These are phyloP conservation scores for Blastomussa wellsi DNA, from an alignment of 92 coral and sea anemone species.

Conservation along the genomic window DNA sequence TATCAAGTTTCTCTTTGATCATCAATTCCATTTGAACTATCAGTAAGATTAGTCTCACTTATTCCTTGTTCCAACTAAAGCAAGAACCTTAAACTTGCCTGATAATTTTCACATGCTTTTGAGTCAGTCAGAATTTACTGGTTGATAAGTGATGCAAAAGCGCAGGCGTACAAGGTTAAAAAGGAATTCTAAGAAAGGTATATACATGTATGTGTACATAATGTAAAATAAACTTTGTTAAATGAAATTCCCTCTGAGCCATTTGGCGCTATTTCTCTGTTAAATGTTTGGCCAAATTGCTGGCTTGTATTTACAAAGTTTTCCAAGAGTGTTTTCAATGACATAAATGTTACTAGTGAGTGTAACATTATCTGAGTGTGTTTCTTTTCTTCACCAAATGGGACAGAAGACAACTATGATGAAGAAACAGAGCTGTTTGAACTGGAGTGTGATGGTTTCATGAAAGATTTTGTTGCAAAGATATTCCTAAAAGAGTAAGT, in stretches of 20 bases:
- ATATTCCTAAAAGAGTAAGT: conserved; percentile 80
- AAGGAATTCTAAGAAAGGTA: not conserved
- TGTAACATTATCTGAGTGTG: not conserved
- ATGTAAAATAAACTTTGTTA: not conserved
- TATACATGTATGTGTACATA: not conserved
- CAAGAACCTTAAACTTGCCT: not conserved
- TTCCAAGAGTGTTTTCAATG: not conserved
- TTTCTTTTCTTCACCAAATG: conserved; percentile 9
- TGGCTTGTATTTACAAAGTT: not conserved
- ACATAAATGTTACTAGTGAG: too few species aligned
- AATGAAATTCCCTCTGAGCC: not conserved
- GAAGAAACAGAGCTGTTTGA: conserved; percentile 84
- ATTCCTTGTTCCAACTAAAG: not conserved
- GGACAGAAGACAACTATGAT: conserved; percentile 57
- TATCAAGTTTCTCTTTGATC: not conserved
- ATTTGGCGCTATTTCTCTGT: not conserved
- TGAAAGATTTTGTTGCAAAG: conserved; percentile 83
- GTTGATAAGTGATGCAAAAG: not conserved
- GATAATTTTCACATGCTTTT: not conserved
- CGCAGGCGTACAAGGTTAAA: not conserved
- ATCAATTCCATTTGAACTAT: not conserved
- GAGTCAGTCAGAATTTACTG: too few species aligned
- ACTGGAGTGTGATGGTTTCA: conserved; percentile 77
- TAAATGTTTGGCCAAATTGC: not conserved
- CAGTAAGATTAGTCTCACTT: not conserved